phyloP scores from a whole-genome alignment of 2,113 vertebrate genomes.

The Petaurus breviceps region DNA sequence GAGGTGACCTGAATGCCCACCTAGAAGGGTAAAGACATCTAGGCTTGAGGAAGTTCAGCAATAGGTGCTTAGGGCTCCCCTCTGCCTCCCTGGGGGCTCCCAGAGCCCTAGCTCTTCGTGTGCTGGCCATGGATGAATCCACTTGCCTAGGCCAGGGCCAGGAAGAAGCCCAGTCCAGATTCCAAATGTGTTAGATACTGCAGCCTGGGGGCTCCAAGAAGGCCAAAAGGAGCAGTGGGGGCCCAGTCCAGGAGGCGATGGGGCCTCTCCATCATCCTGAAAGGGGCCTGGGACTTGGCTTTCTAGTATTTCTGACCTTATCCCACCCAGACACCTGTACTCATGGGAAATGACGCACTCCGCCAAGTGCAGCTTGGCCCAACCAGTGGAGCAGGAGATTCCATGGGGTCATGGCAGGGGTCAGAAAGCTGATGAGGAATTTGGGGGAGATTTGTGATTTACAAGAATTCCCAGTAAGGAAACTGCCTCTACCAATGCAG shows the following conservation, averaged over 20 bases:
- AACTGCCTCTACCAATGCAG: neutral
- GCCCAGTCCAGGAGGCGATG: neutral
- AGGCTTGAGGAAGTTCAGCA: neutral
- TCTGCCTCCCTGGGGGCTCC: neutral
- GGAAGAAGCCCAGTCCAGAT: neutral
- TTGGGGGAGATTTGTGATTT: neutral
- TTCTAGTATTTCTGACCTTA: too few relatives aligned
- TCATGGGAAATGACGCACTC: neutral
- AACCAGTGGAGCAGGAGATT: neutral
- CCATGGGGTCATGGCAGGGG: neutral
- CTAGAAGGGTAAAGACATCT: slow-evolving; percentile 77
- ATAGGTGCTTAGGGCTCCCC: neutral
- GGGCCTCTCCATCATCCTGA: neutral
- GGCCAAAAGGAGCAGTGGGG: neutral
- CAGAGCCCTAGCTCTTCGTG: neutral
- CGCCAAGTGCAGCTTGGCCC: neutral
- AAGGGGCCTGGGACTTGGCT: neutral
- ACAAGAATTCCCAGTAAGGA: neutral
- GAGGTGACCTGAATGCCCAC: slow-evolving; percentile 96
- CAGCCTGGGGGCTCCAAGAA: neutral
- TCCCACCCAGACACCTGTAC: neutral
- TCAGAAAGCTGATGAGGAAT: neutral
- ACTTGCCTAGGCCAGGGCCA: too few relatives aligned
- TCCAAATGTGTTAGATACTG: neutral
- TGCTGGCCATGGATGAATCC: neutral